phyloP scores from a whole-genome alignment of 2,797 vertebrate genomes.

The Triplophysa yarkandensis region DNA sequence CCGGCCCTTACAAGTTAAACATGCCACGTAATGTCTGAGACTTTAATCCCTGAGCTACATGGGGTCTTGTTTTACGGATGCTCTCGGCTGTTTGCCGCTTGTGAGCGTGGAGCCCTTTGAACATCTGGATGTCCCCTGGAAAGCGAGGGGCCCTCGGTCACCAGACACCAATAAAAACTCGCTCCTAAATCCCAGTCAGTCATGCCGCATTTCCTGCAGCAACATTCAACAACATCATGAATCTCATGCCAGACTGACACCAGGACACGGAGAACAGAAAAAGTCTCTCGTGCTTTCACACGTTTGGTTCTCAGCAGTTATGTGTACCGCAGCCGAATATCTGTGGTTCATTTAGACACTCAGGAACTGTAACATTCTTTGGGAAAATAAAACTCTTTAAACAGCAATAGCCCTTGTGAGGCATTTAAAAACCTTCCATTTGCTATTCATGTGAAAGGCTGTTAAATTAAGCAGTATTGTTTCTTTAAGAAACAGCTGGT shows the following conservation, averaged over 20 bases:
- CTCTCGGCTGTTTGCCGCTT: conserved; percentile 15
- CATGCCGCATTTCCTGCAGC: conserved; percentile 8
- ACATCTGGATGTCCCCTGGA: conserved; percentile 15
- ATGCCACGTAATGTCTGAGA: conserved; percentile 7
- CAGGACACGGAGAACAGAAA: background rate
- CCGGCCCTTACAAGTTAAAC: background rate
- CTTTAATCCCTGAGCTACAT: background rate
- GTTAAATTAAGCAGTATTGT: background rate
- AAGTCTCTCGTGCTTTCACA: conserved; percentile 9
- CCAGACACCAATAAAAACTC: conserved; percentile 34
- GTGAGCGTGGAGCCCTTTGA: background rate
- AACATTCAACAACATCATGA: conserved; percentile 24
- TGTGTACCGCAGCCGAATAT: conserved; percentile 11
- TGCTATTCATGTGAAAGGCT: background rate
- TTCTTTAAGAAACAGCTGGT: background rate
- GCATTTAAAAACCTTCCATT: background rate
- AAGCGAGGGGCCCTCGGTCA: background rate
- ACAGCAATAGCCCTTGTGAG: background rate
- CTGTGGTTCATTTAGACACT: background rate
- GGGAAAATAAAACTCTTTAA: background rate
- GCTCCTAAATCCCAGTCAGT: conserved; percentile 34
- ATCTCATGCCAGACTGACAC: conserved; percentile 28
- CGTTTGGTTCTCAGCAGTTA: conserved; percentile 11
- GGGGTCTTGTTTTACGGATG: conserved; percentile 1
- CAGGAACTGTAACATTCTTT: background rate